phyloP scores from a whole-genome alignment of 2,113 vertebrate genomes.

The Egretta garzetta region DNA sequence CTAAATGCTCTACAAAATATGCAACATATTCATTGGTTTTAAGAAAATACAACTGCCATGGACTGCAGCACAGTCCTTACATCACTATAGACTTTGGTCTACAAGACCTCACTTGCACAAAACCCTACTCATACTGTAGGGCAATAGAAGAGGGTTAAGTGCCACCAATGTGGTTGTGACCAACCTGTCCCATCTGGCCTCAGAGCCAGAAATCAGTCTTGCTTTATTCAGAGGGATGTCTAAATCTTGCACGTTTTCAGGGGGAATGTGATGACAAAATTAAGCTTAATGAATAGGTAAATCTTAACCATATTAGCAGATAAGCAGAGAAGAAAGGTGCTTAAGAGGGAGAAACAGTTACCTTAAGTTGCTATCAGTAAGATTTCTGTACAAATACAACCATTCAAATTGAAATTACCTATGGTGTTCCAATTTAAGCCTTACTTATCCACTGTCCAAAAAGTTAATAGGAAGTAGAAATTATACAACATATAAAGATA shows the following conservation, averaged over 20 bases:
- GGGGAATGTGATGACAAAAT: neutral
- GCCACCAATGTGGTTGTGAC: neutral
- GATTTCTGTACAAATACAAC: neutral
- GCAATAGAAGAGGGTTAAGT: neutral
- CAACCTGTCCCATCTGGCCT: neutral
- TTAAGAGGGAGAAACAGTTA: neutral
- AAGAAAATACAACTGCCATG: neutral
- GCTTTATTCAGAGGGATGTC: neutral
- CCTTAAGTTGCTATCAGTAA: neutral
- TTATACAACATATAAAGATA: neutral
- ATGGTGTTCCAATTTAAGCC: neutral
- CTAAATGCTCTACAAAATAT: neutral
- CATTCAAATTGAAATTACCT: neutral
- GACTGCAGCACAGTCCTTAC: neutral
- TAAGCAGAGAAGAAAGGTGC: neutral
- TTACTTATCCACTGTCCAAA: neutral
- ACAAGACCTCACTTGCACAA: neutral
- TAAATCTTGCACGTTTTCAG: neutral
- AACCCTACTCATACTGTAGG: neutral
- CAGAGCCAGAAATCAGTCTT: neutral
- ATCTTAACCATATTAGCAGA: neutral
- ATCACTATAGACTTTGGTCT: neutral
- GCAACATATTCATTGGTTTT: neutral
- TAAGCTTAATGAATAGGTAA: neutral
- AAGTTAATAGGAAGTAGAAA: neutral